Conservation (phyloP, 2,888 invertebrate genomes). For the Gymnosoma rotundatum region DNA sequence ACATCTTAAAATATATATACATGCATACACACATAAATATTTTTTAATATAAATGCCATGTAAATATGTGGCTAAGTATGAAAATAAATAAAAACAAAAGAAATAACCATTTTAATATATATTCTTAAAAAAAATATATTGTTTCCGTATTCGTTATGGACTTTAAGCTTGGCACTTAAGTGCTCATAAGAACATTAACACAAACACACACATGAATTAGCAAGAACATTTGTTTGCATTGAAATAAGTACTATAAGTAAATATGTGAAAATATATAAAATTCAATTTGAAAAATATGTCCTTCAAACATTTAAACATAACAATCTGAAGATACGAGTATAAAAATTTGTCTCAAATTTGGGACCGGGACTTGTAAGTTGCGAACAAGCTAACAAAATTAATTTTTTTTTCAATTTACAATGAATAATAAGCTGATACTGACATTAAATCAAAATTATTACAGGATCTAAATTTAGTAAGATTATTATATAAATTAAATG, state of each 20-base stretch:
- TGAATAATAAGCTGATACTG: no score
- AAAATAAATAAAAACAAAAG: neutral
- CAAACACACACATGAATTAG: neutral
- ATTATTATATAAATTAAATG: no score
- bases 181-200: conserved; percentile 38
- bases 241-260: neutral
- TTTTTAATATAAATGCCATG: neutral
- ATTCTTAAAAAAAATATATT: conserved; percentile 68
- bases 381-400: no score
- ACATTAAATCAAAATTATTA: no score
- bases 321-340: no score
- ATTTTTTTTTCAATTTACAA: no score
- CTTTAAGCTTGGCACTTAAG: conserved; percentile 69
- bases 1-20: neutral
- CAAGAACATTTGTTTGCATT: neutral
- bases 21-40: neutral
- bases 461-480: no score
- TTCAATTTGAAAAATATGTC: neutral
- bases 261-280: neutral
- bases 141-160: conserved; percentile 71
- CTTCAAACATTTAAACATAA: no score
- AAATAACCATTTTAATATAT: conserved; percentile 38
- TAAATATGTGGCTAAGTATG: neutral
- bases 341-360: no score
- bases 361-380: no score